phyloP scores from a whole-genome alignment of 2,113 vertebrate genomes.

The Heterotilapia buettikoferi region DNA sequence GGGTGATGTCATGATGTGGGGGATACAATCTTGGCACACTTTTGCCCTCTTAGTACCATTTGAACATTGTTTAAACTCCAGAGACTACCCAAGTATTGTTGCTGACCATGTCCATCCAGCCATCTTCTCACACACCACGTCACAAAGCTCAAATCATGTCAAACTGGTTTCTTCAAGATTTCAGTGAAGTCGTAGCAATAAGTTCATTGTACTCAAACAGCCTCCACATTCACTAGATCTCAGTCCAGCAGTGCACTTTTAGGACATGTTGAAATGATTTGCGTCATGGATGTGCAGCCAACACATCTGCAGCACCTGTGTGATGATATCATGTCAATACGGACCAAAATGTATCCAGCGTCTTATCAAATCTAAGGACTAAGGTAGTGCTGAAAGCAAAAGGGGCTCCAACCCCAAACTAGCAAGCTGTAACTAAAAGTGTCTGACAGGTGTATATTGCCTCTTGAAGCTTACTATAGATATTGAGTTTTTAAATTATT shows the following conservation, averaged over 20 bases:
- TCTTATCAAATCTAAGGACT: not conserved
- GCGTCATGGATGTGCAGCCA: not conserved
- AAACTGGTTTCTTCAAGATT: not conserved
- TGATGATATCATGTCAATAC: not conserved
- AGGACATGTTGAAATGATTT: not conserved
- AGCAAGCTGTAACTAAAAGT: not conserved
- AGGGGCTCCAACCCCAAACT: not conserved
- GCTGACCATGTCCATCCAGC: not conserved
- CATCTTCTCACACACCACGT: not conserved
- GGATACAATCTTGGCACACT: not conserved
- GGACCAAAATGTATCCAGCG: accelerated
- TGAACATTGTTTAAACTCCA: not conserved
- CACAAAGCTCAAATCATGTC: not conserved
- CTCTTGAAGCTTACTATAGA: not conserved
- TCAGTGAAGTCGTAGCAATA: not conserved
- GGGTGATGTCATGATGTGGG: not conserved
- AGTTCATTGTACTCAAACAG: not conserved
- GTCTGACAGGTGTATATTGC: not conserved
- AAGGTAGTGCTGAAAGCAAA: not conserved
- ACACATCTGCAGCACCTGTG: not conserved
- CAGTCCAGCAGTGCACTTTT: not conserved
- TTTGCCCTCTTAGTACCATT: not conserved
- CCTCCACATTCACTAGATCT: not conserved
- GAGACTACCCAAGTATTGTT: not conserved
- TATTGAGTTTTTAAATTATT: not conserved